Conservation (phyloP, 2,888 invertebrate genomes). For the Sialis lutaria region DNA sequence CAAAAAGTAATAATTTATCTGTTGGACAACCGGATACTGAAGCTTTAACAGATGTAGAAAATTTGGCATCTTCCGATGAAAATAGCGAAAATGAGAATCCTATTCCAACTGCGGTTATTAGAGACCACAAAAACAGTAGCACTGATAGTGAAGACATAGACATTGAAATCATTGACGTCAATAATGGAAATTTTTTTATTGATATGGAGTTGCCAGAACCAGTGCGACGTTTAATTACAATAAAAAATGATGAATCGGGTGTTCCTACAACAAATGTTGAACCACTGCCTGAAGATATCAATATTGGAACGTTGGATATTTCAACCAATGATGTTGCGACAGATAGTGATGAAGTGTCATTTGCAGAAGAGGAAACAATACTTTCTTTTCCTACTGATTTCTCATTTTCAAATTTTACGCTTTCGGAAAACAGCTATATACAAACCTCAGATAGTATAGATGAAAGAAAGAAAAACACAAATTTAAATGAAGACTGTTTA, state of each 20-base stretch:
- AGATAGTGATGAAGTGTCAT: slow-evolving; percentile 24
- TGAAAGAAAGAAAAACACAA: no score
- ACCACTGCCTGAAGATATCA: slow-evolving; percentile 24
- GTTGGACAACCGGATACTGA: slow-evolving; percentile 15
- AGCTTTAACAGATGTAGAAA: slow-evolving; percentile 28
- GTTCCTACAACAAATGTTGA: slow-evolving; percentile 27
- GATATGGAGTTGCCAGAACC: slow-evolving; percentile 8
- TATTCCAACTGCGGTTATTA: slow-evolving; percentile 20
- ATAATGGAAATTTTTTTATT: slow-evolving; percentile 5
- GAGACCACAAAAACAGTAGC: slow-evolving; percentile 11
- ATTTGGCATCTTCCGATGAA: slow-evolving; percentile 22
- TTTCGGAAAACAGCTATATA: no score
- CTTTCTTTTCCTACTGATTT: no score
- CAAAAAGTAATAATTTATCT: slow-evolving; percentile 5
- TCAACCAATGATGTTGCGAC: slow-evolving; percentile 14
- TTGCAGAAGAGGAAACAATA: slow-evolving; percentile 14
- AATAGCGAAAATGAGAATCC: slow-evolving; percentile 16
- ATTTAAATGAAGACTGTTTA: slow-evolving; percentile 6
- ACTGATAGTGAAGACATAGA: slow-evolving; percentile 24
- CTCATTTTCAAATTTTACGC: no score
- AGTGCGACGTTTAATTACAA: slow-evolving; percentile 7
- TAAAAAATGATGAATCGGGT: slow-evolving; percentile 19
- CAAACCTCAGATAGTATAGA: no score
- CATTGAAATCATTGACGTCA: slow-evolving; percentile 7
- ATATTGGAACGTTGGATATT: slow-evolving; percentile 19